These are phyloP conservation scores for Caenorhabditis plicata DNA, from an alignment of 2,888 invertebrate species.

Conservation along the genomic window DNA sequence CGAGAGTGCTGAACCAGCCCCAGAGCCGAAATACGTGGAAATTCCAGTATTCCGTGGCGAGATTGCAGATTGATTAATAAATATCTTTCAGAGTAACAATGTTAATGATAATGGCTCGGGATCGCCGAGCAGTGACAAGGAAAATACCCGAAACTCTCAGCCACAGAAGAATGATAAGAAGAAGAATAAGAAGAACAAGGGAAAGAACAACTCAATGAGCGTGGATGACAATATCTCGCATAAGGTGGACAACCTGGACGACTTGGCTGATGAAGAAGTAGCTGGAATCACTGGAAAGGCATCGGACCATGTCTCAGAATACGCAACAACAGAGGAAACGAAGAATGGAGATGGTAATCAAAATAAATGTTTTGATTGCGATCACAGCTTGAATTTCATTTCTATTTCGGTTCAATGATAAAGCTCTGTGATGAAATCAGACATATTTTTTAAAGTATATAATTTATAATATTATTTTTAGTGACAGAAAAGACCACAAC, in stretches of 20 bases:
- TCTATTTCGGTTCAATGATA: too few relatives aligned
- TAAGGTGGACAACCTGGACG: slow-evolving; percentile 25
- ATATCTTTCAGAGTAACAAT: not conserved
- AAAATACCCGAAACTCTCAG: slow-evolving; percentile 13
- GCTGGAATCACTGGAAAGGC: slow-evolving; percentile 36
- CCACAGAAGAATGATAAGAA: slow-evolving; percentile 33
- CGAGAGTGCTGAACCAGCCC: slow-evolving; percentile 6
- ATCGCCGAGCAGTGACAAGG: slow-evolving; percentile 34
- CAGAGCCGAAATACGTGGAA: slow-evolving; percentile 17
- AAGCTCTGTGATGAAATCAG: too few relatives aligned
- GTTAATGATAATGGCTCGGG: slow-evolving; percentile 7
- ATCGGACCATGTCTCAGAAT: slow-evolving; percentile 49
- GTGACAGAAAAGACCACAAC: slow-evolving; percentile 30
- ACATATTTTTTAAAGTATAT: not conserved
- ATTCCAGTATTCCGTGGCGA: slow-evolving; percentile 13
- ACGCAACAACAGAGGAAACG: slow-evolving; percentile 32
- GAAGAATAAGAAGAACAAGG: slow-evolving; percentile 32
- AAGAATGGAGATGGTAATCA: slow-evolving; percentile 24
- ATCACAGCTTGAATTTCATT: too few relatives aligned
- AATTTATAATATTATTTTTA: not conserved
- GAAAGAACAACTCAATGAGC: slow-evolving; percentile 30
- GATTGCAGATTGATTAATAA: not conserved
- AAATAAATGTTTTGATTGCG: too few relatives aligned
- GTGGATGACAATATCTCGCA: slow-evolving; percentile 13
- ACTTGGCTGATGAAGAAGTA: slow-evolving; percentile 39